Evolutionary conservation across 2,888 invertebrate genomes (phyloP), one percentile per base, ranked within the genome.

Genomic region (Agelastica alni): DNA sequence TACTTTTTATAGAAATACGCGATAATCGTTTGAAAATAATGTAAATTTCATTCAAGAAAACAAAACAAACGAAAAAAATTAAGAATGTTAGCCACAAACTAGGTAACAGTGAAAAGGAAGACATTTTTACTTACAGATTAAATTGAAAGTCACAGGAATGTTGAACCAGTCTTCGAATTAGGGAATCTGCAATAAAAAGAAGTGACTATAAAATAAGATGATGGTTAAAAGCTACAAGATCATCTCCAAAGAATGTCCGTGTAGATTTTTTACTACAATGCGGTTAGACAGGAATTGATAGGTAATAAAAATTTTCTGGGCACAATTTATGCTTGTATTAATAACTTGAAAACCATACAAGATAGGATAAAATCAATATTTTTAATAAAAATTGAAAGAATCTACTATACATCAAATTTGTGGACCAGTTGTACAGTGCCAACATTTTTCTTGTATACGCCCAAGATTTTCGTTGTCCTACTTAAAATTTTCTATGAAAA

Each of bases 381-480:
- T 72, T 73, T 70, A 72, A 72, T 70, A 72, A 72, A 74, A 72
- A 70, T 68, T 63, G 63, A 56, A 66, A 67, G 71, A 67, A 68
- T 68, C 67, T 63, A 62, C 67, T 64, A 74, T 71, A 72, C 72
- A 74, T 73, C 72, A 74, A 73, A 73, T 66, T 61, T 63, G 69
- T 67, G 66, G 75, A 65, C 75, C 75, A 75, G 61, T 56, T 61
- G 64, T 73, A 65, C 70, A 70, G 58, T 75, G 68, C 57, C 59
- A 67, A 73, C 70, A 72, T 71, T 72, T 63, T 70, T 70, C 61
- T 66, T 66, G 68, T 59, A 71, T 69, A 75, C 74, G 74, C 74
- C 74, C 74, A 74, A 73, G 69, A 69, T 62, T 65, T 66, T 66
- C 63, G 59, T 62, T 74, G 74, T 72, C 75, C 74, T 74, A 75